Base-by-base conservation (phyloP, 2,113 vertebrate genomes). In the Poecilia latipinna region DNA sequence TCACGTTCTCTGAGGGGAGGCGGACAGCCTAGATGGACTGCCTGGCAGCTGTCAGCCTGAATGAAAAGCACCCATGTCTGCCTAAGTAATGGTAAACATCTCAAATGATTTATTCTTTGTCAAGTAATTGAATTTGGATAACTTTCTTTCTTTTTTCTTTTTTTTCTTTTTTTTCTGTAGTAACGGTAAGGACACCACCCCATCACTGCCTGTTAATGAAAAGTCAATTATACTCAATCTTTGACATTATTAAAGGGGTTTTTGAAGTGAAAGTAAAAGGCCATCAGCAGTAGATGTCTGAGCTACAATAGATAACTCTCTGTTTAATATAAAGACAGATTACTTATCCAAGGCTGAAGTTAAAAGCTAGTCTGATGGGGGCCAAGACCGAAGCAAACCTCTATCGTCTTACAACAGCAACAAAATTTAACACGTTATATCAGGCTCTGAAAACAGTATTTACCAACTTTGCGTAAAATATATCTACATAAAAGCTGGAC, bases 41-140 rank as follows among this genome's bases (percentile, higher is more conserved):
- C 37, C 66, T 66, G 32, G 37, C 72, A 75, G 62, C 72, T 61
- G 37, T 51, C 65, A 62, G 62, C 67, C 67, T 70, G 42, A 70
- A 70, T 80, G 22, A 24, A 75, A 70, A 70, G n/a, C 57, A 60
- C 39, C 29, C 51, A 24, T 33, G 62, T 44, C 62, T 61, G 64
- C 35, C 33, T 70, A 60, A 61, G 54, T 71, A 61, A 71, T 71
- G 28, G 33, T 17, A 39, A 71, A 61, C 69, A 29, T 71, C 61
- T 61, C 57, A 19, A 39, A 35, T 31, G 35, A 72, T 72, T 22
- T 42, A 15, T 12, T 72, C 26, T 15, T 39, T 72, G 70, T 62
- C 60, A 17, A 24, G 29, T 42, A 42, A 37, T 72, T 72, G 22
- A 31, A 24, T 29, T 31, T 29, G 32, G 8, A 28, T 19, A 70